Base-by-base conservation (phyloP, 2,113 vertebrate genomes). In the Rhagologus leucostigma region DNA sequence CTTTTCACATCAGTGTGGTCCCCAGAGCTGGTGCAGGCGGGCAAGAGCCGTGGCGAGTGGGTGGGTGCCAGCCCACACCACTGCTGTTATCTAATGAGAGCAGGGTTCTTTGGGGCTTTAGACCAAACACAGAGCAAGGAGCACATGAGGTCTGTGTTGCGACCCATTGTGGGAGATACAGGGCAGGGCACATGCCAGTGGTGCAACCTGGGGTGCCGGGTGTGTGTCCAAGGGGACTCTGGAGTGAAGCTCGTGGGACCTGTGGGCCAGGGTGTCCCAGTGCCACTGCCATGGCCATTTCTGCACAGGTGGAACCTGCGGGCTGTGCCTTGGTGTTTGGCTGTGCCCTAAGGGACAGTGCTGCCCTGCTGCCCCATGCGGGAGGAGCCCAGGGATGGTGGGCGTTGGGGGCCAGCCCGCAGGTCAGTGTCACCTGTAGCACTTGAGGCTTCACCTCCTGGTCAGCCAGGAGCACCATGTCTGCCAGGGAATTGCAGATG, bases 141-240 rank as follows among this genome's bases (percentile, higher is more conserved):
- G 27, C 2, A 1, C 1, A 1, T 6, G 53, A 23, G 59, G 29
- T 56, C 41, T 0, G 0, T 2, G 13, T 47, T 42, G 77, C 46
- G 33, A 62, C 19, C 4, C 15, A 5, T 1, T 4, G 21, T 65
- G 35, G 52, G 24, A 44, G 7, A 39, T 41, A 18, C 0, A 2
- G n/a, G n/a, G 50, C 59, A 47, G 29, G n/a, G 10, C 29, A 47
- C 3, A 3, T 53, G 49, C 16, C 0, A 1, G 27, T 11, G 16
- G n/a, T 26, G 57, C 21, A 32, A 12, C 4, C 3, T 11, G 2
- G 1, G 29, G 35, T 11, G 6, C 59, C 10, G 12, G 46, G 6
- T 3, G 1, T 11, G 16, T 4, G 4, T 65, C 62, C 3, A 3
- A 13, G 50, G 20, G 35, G 49, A 30, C 44, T 64, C 29, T 3